A percentile compares a stretch with the other conserved stretches of the same genome.
Evolutionary conservation across 2,888 invertebrate genomes (phyloP).

Genomic region (Acanthacorydalis orientalis): DNA sequence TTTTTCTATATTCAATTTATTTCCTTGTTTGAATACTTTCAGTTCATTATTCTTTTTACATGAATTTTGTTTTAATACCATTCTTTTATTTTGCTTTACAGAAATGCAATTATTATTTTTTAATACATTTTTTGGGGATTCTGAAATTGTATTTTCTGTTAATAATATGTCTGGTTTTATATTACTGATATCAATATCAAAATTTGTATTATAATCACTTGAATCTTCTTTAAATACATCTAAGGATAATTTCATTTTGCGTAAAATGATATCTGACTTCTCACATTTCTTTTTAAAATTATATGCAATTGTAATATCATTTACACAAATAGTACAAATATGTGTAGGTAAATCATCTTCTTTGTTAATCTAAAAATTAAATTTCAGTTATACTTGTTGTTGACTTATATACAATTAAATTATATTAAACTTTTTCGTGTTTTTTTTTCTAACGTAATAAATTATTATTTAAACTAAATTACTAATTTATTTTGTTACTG

Average conservation of each 20-base stretch:
- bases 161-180: background rate
- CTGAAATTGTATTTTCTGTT: background rate
- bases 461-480: no score
- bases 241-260: background rate
- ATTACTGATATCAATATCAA: background rate
- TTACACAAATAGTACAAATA: slow-evolving; percentile 2
- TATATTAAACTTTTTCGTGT: no score
- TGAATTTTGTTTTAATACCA: background rate
- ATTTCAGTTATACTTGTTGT: no score
- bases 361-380: background rate
- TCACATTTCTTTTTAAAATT: slow-evolving; percentile 3
- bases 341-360: slow-evolving; percentile 2
- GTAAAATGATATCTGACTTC: background rate
- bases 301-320: background rate
- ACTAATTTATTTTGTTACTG: no score
- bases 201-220: background rate
- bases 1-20: background rate
- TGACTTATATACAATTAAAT: background rate
- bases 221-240: background rate
- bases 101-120: no score
- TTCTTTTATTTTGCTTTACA: background rate
- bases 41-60: background rate
- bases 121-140: no score
- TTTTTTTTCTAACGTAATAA: no score
- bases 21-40: background rate